A percentile compares a stretch with the other conserved stretches of the same genome.
These are phyloP conservation scores for Talpa occidentalis DNA, from an alignment of 2,113 vertebrate species.

Conservation along the genomic window DNA sequence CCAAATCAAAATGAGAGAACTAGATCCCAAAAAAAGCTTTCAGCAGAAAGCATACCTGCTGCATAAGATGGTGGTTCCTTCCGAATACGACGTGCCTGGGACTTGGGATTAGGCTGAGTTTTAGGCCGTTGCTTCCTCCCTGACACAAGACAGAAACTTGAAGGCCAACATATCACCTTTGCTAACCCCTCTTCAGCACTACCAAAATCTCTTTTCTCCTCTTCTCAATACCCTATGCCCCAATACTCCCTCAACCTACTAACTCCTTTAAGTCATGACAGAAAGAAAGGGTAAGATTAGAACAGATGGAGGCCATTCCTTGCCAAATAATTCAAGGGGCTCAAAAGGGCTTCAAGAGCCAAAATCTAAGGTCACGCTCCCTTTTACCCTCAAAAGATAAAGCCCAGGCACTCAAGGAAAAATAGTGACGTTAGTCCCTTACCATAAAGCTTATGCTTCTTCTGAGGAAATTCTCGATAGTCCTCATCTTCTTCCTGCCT, in stretches of 20 bases:
- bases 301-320: neutral
- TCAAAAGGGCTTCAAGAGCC: neutral
- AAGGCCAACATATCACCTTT: neutral
- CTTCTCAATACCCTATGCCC: neutral
- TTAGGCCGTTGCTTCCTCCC: conserved; percentile 82
- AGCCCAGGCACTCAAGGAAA: neutral
- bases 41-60: conserved; percentile 85
- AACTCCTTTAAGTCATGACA: conserved; percentile 2
- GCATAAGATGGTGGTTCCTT: conserved; percentile 90
- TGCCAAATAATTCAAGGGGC: neutral
- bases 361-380: neutral
- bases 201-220: conserved; percentile 5
- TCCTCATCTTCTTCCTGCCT: conserved; percentile 82
- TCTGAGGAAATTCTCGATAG: conserved; percentile 83
- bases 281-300: neutral
- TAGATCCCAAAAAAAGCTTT: neutral
- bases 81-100: conserved; percentile 80
- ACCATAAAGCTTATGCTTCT: conserved; percentile 87
- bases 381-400: conserved; percentile 16
- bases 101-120: conserved; percentile 82
- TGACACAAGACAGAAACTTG: conserved; percentile 74
- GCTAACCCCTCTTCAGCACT: neutral
- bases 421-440: conserved; percentile 54
- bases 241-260: neutral
- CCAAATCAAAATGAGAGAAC: neutral